Evolutionary conservation across 1,140 invertebrate species (phyloP).

Genomic region (Phymorhynchus buccinoides): DNA sequence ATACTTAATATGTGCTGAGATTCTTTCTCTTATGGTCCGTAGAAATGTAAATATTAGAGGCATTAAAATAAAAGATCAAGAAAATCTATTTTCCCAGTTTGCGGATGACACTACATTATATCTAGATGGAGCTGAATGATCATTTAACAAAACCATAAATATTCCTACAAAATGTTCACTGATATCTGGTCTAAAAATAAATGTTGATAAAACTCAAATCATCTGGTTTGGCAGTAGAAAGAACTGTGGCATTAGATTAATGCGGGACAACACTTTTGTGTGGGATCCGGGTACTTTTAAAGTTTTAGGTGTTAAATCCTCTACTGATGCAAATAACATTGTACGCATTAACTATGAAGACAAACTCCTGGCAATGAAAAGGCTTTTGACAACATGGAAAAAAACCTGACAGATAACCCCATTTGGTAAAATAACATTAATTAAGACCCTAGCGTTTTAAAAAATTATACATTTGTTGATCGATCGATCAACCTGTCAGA

Average conservation of each 20-base stretch:
- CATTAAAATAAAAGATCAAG: constrained; percentile 22
- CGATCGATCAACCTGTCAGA: not conserved
- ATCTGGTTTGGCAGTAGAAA: constrained; percentile 23
- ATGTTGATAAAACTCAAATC: not conserved
- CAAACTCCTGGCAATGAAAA: not conserved
- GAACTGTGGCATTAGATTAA: not conserved
- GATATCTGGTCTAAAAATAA: not conserved
- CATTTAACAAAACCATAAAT: not conserved
- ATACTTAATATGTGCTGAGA: too few relatives aligned
- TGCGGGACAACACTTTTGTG: constrained; percentile 2
- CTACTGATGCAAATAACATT: not conserved
- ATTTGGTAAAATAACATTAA: constrained; percentile 7
- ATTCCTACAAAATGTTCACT: not conserved
- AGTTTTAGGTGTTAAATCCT: constrained; percentile 10
- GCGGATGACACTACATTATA: constrained; percentile 38
- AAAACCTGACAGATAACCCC: constrained; percentile 9
- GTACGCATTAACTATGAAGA: constrained; percentile 16
- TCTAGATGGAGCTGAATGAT: too few relatives aligned
- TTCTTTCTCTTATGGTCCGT: constrained; percentile 27
- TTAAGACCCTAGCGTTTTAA: constrained; percentile 4
- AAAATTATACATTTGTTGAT: constrained; percentile 1
- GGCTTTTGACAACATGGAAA: too few relatives aligned
- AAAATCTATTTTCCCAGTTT: constrained; percentile 35
- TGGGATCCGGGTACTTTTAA: constrained; percentile 19
- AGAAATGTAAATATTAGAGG: constrained; percentile 33